These are phyloP conservation scores for Melipona beecheii DNA, from an alignment of 2,888 invertebrate species.

Conservation along the genomic window DNA sequence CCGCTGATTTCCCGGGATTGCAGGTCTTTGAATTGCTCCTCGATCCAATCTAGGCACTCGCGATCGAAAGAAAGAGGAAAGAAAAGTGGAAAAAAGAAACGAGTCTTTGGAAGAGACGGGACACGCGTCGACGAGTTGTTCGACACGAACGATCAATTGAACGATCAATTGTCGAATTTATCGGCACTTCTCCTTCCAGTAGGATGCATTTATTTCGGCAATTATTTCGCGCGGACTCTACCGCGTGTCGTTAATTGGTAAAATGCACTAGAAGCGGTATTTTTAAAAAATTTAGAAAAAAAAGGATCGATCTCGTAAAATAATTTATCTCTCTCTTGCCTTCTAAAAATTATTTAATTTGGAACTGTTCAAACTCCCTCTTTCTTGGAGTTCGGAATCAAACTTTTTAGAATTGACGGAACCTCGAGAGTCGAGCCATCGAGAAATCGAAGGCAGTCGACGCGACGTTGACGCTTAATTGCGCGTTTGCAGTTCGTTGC, in stretches of 20 bases:
- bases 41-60: neutral
- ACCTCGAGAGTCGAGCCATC: neutral
- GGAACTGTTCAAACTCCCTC: too few species aligned
- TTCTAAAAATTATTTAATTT: too few species aligned
- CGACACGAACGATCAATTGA: conserved; percentile 25
- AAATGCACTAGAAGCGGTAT: neutral
- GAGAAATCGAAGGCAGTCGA: neutral
- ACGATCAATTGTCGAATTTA: conserved; percentile 1
- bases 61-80: too few species aligned
- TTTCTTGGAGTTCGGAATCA: too few species aligned
- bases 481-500: neutral
- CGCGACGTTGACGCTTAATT: neutral
- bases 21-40: neutral
- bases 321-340: neutral
- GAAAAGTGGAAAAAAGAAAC: neutral
- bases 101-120: neutral
- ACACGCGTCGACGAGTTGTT: neutral
- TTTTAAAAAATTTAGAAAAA: neutral
- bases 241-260: conserved; percentile 11
- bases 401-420: neutral
- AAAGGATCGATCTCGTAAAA: too few species aligned
- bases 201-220: conserved; percentile 21
- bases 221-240: conserved; percentile 6
- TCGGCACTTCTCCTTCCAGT: conserved; percentile 13
- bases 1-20: conserved; percentile 29